These are phyloP conservation scores for Tupiocoris notatus DNA, from an alignment of 2,888 invertebrate species.

Conservation along the genomic window DNA sequence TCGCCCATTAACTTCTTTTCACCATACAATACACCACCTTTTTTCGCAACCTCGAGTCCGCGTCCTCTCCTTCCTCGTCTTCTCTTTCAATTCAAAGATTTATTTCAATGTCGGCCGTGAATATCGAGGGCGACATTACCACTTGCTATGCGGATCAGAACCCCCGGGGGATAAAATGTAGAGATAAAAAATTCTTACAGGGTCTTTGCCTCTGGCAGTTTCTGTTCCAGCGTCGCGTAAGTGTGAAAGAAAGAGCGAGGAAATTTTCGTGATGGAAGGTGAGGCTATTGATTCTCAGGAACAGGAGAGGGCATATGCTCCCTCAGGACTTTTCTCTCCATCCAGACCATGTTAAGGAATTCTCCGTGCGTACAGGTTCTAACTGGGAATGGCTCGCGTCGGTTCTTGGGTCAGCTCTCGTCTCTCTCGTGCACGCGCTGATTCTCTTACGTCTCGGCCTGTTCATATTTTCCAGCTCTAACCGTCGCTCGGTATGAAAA, in stretches of 20 bases:
- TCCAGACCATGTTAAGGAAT: slow-evolving; percentile 27
- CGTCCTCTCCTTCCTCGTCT: background rate
- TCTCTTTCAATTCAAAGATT: slow-evolving; percentile 36
- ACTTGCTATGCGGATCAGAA: slow-evolving; percentile 40
- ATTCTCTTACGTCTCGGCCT: too few species aligned
- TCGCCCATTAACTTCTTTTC: slow-evolving; percentile 32
- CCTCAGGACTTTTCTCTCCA: slow-evolving; percentile 22
- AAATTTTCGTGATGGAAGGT: background rate
- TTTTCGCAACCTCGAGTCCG: background rate
- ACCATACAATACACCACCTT: background rate
- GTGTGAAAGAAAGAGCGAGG: background rate
- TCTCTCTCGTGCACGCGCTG: background rate
- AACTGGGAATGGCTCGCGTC: slow-evolving; percentile 32
- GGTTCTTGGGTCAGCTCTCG: slow-evolving; percentile 20
- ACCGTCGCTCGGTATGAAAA: background rate
- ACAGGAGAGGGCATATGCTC: slow-evolving; percentile 10
- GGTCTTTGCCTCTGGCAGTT: slow-evolving; percentile 39
- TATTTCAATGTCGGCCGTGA: slow-evolving; percentile 41
- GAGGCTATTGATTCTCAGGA: slow-evolving; percentile 19
- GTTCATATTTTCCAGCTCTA: background rate
- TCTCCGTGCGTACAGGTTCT: slow-evolving; percentile 24
- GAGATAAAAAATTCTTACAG: slow-evolving; percentile 39
- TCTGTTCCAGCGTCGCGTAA: slow-evolving; percentile 10
- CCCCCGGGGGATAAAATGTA: slow-evolving; percentile 36
- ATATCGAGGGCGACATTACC: slow-evolving; percentile 41